Evolutionary conservation across 2,888 invertebrate genomes (phyloP).

Genomic region (Dioctria linearis): DNA sequence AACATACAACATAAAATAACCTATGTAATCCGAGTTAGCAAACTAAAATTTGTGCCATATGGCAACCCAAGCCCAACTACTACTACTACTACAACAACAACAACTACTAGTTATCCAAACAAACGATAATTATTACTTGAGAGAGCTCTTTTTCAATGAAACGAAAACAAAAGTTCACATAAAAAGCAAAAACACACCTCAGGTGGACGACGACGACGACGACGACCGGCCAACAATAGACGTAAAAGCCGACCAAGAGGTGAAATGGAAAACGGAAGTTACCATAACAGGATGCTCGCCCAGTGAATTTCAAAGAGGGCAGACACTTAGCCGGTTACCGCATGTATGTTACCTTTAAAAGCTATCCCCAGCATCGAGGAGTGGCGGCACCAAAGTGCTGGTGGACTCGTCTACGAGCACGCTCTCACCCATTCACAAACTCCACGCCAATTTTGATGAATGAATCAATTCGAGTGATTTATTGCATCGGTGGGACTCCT

Average conservation of each 20-base stretch:
- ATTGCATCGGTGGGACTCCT: conserved; percentile 6
- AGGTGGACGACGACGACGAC: not conserved
- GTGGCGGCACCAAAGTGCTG: not conserved
- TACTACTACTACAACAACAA: no score
- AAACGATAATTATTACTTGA: conserved; percentile 3
- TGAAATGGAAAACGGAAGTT: conserved; percentile 59
- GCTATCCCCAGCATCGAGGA: not conserved
- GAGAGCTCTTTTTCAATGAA: conserved; percentile 37
- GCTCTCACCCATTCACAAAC: conserved; percentile 43
- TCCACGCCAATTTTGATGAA: conserved; percentile 46
- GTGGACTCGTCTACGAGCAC: conserved; percentile 12
- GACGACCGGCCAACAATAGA: conserved; percentile 33
- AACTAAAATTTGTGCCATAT: not conserved
- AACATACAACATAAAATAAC: no score
- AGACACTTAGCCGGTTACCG: conserved; percentile 5
- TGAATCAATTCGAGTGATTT: conserved; percentile 47
- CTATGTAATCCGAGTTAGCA: no score
- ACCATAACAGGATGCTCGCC: conserved; percentile 58
- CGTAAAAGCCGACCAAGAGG: not conserved
- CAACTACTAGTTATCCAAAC: no score
- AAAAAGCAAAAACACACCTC: conserved; percentile 34
- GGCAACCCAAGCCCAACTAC: conserved; percentile 15
- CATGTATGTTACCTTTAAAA: conserved; percentile 36
- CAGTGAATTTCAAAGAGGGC: conserved; percentile 54
- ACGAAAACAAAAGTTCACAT: conserved; percentile 47